Conservation (phyloP, 2,113 vertebrate genomes). For the Opisthocomus hoazin region DNA sequence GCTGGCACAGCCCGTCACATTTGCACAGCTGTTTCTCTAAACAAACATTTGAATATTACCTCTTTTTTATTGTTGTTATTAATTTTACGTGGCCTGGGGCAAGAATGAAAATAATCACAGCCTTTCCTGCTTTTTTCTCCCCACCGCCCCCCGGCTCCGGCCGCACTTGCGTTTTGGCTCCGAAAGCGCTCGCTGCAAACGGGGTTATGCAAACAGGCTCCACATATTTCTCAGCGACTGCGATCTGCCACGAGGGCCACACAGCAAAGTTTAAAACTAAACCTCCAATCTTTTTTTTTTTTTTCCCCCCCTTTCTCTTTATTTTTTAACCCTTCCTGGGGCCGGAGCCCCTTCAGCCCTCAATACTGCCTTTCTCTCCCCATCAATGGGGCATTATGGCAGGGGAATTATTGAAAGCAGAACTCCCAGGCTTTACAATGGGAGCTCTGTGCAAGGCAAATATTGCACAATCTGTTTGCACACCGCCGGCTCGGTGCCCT, state of each 20-base stretch:
- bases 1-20: neutral
- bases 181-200: neutral
- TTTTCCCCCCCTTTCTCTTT: neutral
- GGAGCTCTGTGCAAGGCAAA: slow-evolving; percentile 73
- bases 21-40: slow-evolving; percentile 39
- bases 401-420: slow-evolving; percentile 76
- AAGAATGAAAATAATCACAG: slow-evolving; percentile 56
- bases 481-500: slow-evolving; percentile 32
- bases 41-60: slow-evolving; percentile 35
- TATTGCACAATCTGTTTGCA: slow-evolving; percentile 75
- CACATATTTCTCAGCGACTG: slow-evolving; percentile 13
- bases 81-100: slow-evolving; percentile 34
- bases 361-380: slow-evolving; percentile 76
- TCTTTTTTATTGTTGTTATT: neutral
- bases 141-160: neutral
- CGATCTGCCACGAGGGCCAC: slow-evolving; percentile 42
- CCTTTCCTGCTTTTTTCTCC: slow-evolving; percentile 29
- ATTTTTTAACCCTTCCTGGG: slow-evolving; percentile 67
- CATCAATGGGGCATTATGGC: slow-evolving; percentile 78
- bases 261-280: slow-evolving; percentile 42
- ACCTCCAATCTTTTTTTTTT: neutral
- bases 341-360: slow-evolving; percentile 34
- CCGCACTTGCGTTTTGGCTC: slow-evolving; percentile 34
- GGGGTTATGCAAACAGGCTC: slow-evolving; percentile 49
- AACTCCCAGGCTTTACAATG: slow-evolving; percentile 74